Percentiles rank a stretch among this genome's conserved stretches.
Evolutionary conservation across 2,888 invertebrate genomes (phyloP).

Genomic region (Cephus pygmeus): DNA sequence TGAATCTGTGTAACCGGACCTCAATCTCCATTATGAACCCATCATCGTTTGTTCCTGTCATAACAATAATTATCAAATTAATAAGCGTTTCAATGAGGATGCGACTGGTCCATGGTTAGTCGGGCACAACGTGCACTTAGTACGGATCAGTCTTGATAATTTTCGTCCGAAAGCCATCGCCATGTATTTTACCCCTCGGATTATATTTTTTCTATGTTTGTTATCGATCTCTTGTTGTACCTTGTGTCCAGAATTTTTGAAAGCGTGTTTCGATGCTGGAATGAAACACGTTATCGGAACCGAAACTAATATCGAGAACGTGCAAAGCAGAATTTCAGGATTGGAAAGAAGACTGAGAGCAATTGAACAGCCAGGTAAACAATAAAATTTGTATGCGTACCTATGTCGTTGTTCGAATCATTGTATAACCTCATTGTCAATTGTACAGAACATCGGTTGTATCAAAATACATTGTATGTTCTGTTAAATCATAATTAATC

Average conservation of each 20-base stretch:
- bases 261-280: slow-evolving; percentile 26
- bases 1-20: not conserved
- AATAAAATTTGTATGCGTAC: slow-evolving; percentile 10
- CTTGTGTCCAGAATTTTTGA: slow-evolving; percentile 31
- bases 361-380: slow-evolving; percentile 76
- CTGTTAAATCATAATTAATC: not conserved
- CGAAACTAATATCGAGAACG: slow-evolving; percentile 40
- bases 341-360: slow-evolving; percentile 75
- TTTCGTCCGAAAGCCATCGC: not conserved
- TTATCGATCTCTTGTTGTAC: slow-evolving; percentile 16
- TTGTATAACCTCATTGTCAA: not conserved
- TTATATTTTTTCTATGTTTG: slow-evolving; percentile 19
- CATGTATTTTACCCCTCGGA: not conserved
- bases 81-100: slow-evolving; percentile 33
- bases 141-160: not conserved
- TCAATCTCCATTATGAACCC: not conserved
- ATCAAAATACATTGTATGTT: not conserved
- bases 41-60: slow-evolving; percentile 9
- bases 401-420: not conserved
- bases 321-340: slow-evolving; percentile 53
- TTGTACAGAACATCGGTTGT: not conserved
- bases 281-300: slow-evolving; percentile 9
- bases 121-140: not conserved
- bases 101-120: slow-evolving; percentile 7
- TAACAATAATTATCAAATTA: slow-evolving; percentile 22